These are phyloP conservation scores for Ferrisia virgata DNA, from an alignment of 2,888 invertebrate genomes.

Conservation along the genomic window DNA sequence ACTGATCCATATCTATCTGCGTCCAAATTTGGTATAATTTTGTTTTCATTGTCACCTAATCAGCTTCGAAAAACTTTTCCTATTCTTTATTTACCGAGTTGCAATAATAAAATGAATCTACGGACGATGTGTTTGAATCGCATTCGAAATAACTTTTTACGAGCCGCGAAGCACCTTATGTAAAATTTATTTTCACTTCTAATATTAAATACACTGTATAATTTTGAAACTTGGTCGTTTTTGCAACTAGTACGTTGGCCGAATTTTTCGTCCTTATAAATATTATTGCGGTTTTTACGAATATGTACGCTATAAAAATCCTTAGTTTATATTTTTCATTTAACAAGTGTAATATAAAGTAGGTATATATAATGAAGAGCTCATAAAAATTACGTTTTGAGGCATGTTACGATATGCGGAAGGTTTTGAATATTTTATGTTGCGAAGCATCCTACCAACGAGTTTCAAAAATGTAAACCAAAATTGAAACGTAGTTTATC, in stretches of 20 bases:
- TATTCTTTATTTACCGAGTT: too few relatives aligned
- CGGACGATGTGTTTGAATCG: not conserved
- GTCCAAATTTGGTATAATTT: too few relatives aligned
- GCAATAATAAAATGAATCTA: not conserved
- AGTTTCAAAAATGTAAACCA: too few relatives aligned
- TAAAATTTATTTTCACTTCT: not conserved
- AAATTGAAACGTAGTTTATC: too few relatives aligned
- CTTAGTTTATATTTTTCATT: not conserved
- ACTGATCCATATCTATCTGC: too few relatives aligned
- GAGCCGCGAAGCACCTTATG: not conserved
- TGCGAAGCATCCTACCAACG: too few relatives aligned
- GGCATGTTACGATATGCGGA: not conserved
- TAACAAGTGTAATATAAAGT: not conserved
- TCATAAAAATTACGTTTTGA: not conserved
- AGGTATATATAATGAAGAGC: not conserved
- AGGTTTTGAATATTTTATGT: not conserved
- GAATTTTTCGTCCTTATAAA: not conserved
- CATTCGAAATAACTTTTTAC: not conserved
- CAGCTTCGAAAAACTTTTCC: too few relatives aligned
- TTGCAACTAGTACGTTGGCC: not conserved
- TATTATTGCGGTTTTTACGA: not conserved
- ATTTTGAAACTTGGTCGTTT: not conserved
- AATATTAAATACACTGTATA: not conserved
- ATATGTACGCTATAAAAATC: not conserved
- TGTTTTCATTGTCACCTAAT: too few relatives aligned